phyloP scores from a whole-genome alignment of 2,113 vertebrate genomes.

The Geococcyx californianus region DNA sequence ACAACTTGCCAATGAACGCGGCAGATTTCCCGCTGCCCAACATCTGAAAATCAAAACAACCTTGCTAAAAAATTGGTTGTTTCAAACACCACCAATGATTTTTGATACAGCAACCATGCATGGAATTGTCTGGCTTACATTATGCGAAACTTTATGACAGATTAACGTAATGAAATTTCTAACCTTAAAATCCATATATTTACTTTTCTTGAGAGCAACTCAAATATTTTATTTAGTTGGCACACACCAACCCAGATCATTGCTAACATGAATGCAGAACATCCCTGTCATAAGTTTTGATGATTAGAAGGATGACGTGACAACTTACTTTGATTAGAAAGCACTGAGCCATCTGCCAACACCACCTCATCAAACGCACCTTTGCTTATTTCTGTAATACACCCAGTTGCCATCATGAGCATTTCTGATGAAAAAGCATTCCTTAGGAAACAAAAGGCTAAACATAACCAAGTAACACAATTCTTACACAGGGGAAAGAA shows the following conservation, averaged over 20 bases:
- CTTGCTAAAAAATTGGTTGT: not conserved
- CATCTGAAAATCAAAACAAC: conserved; percentile 22
- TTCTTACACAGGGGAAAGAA: not conserved
- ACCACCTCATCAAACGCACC: not conserved
- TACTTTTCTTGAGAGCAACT: not conserved
- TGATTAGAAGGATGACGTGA: not conserved
- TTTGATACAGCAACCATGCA: not conserved
- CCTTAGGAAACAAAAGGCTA: not conserved
- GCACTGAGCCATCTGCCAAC: not conserved
- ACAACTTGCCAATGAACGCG: not conserved
- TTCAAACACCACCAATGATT: conserved; percentile 24
- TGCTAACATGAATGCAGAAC: not conserved
- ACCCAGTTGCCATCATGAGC: not conserved
- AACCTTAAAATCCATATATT: conserved; percentile 30
- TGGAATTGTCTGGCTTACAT: conserved; percentile 36
- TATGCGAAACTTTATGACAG: not conserved
- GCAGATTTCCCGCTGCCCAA: not conserved
- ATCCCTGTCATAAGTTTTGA: not conserved
- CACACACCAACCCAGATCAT: not conserved
- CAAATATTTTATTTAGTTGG: not conserved
- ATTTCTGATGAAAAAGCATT: not conserved
- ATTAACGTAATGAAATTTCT: conserved; percentile 2
- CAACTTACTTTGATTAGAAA: not conserved
- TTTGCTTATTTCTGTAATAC: not conserved
- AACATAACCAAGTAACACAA: not conserved